A percentile compares a stretch with the other conserved stretches of the same genome.
Evolutionary conservation across 53 echinoderm and acorn worm genomes (phyloP).

Genomic region (Apostichopus leukothele): DNA sequence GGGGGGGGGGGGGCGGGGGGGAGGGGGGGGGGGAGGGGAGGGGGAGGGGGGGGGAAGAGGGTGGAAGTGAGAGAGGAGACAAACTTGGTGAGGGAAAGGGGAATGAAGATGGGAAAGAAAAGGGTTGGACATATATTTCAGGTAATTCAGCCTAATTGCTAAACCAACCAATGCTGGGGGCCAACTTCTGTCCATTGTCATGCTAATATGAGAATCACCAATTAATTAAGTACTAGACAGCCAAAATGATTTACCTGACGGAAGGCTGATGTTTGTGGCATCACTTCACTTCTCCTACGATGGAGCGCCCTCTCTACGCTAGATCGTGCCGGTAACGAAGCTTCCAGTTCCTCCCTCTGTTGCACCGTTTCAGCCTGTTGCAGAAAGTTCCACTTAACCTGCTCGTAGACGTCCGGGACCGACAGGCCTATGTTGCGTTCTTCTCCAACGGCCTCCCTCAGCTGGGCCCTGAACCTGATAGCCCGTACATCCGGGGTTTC

Average conservation of each 20-base stretch:
- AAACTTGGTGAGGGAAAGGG: no score
- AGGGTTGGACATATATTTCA: no score
- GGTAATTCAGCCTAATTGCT: background rate
- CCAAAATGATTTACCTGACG: background rate
- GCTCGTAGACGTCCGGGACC: conserved; percentile 35
- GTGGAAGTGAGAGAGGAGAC: no score
- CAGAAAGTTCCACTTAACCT: conserved; percentile 40
- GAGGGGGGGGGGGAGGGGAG: no score
- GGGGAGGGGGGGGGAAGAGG: no score
- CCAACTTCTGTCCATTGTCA: no score
- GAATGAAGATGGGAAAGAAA: no score
- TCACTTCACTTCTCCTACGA: conserved; percentile 25
- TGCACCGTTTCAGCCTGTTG: conserved; percentile 33
- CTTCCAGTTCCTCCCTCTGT: conserved; percentile 30
- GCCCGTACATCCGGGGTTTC: conserved; percentile 22
- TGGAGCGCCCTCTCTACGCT: conserved; percentile 26
- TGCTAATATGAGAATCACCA: no score
- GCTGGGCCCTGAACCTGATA: conserved; percentile 42
- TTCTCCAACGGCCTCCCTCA: conserved; percentile 19
- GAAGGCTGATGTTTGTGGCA: background rate
- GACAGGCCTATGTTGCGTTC: conserved; percentile 29
- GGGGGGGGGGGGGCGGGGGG: no score
- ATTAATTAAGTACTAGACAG: no score
- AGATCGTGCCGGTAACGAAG: conserved; percentile 6
- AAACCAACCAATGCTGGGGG: background rate